Conservation (phyloP, 2,888 invertebrate species). For the Petrolisthes cinctipes region DNA sequence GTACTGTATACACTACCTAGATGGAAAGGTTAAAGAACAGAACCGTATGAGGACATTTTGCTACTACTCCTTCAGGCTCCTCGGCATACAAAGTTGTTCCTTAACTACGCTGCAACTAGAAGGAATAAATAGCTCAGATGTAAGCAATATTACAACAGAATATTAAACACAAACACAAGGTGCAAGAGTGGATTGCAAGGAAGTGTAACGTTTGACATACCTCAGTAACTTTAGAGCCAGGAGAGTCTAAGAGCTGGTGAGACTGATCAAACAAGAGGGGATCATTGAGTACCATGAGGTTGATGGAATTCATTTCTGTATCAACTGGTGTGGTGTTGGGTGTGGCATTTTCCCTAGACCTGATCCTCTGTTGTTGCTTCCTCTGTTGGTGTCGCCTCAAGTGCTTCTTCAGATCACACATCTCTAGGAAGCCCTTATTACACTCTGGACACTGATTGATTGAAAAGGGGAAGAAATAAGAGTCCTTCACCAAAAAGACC, state of each 20-base stretch:
- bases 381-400: constrained; percentile 41
- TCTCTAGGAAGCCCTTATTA: constrained; percentile 44
- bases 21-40: no score
- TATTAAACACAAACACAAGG: no score
- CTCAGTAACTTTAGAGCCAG: constrained; percentile 27
- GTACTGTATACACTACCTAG: no score
- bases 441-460: constrained; percentile 43
- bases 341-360: background rate
- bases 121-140: no score
- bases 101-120: no score
- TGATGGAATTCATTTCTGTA: constrained; percentile 44
- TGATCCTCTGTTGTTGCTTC: background rate
- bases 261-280: constrained; percentile 43
- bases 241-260: constrained; percentile 35
- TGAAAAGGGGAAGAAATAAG: background rate
- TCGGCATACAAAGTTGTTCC: no score
- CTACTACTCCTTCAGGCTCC: no score
- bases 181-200: no score
- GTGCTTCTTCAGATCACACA: constrained; percentile 51
- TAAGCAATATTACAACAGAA: no score
- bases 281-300: constrained; percentile 49
- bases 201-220: background rate
- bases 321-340: constrained; percentile 13
- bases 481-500: no score
- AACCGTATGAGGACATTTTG: no score